Conservation (phyloP, 2,888 invertebrate species). For the Meta bourneti region DNA sequence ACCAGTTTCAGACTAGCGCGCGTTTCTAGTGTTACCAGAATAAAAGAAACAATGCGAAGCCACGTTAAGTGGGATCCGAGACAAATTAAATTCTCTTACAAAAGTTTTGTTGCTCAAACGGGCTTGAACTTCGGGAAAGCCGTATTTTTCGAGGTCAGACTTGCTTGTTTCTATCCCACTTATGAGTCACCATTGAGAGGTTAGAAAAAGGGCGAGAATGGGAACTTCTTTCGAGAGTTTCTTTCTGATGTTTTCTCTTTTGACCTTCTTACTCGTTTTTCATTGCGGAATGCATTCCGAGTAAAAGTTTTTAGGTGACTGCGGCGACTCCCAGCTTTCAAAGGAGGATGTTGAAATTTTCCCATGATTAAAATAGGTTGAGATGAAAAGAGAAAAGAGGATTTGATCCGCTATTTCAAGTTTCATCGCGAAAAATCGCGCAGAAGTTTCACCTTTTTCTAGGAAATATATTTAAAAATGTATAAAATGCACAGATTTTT, state of each 20-base stretch:
- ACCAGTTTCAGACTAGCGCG: too few species aligned
- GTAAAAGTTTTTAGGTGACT: conserved; percentile 44
- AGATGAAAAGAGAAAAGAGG: background rate
- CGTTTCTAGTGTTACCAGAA: too few species aligned
- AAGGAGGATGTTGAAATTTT: background rate
- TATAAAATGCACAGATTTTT: too few species aligned
- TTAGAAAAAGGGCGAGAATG: conserved; percentile 31
- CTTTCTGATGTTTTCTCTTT: conserved; percentile 25
- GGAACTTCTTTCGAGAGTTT: conserved; percentile 11
- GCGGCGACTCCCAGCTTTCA: background rate
- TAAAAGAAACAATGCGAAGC: too few species aligned
- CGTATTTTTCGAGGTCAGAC: conserved; percentile 39
- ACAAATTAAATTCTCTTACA: too few species aligned
- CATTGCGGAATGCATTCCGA: conserved; percentile 4
- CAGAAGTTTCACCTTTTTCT: too few species aligned
- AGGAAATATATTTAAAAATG: too few species aligned
- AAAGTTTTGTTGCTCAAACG: background rate
- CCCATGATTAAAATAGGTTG: background rate
- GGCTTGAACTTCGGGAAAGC: conserved; percentile 32
- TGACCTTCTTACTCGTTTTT: conserved; percentile 31
- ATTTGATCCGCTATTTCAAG: background rate
- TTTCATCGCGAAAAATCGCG: too few species aligned
- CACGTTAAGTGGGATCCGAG: too few species aligned
- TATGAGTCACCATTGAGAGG: conserved; percentile 30
- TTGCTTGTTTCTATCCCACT: background rate